Base-by-base conservation (phyloP, 2,797 vertebrate species). In the Halcyon badia region DNA sequence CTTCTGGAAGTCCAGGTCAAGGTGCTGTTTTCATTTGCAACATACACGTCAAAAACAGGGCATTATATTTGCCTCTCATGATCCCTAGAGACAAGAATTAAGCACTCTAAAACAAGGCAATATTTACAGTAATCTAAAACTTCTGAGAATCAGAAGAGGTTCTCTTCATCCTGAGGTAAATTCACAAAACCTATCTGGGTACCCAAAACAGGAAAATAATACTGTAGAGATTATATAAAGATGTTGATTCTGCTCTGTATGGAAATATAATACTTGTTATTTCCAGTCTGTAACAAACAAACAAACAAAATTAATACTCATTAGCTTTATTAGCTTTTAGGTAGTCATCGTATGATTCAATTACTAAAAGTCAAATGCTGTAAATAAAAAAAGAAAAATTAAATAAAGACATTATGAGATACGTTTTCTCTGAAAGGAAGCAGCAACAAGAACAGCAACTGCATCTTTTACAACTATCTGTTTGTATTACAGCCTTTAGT, bases 131-230 rank as follows among this genome's bases (percentile, higher is more conserved):
- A 49, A 83, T 49, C 30, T 42, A 24, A 69, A 92, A 44, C 35
- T 70, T 70, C 68, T 42, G 48, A 72, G 57, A 65, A 62, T 44
- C 22, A 46, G 20, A 22, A 0, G 0, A 71, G 6, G 19, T 79
- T 79, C 64, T 83, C 51, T 88, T 65, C 30, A 86, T 31, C 39
- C 76, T 66, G 28, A 70, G 24, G 30, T 31, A 83, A 91, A 87
- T 33, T 22, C 60, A 83, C 10, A 70, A 68, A 91, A 69, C 22
- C 10, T 49, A 13, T 41, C 18, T 70, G 57, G 5, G 20, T 66
- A 84, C 57, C 19, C 56, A 78, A 71, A 35, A 31, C 0, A 73
- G 64, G 33, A 78, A 81, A 91, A 77, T 54, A 81, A 62, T 69
- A 65, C 22, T 18, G 3, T 37, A 61, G 42, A n/a, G 44, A 41